Conservation (phyloP, 2,888 invertebrate species). For the Mongoloraphidia duomilia region DNA sequence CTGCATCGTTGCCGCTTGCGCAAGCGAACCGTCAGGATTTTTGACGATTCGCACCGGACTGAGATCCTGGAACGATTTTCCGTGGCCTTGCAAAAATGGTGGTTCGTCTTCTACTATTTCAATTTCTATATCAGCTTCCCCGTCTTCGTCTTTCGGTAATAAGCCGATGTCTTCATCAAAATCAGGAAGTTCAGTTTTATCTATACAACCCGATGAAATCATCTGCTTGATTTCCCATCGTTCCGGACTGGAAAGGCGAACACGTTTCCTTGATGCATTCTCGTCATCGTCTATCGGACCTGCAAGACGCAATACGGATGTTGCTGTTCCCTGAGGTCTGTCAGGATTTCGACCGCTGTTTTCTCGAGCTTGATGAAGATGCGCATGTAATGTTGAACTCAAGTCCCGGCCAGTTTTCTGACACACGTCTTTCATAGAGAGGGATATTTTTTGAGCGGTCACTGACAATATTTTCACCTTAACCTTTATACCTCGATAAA, state of each 20-base stretch:
- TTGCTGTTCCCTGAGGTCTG: slow-evolving; percentile 54
- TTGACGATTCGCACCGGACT: slow-evolving; percentile 93
- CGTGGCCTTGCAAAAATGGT: slow-evolving; percentile 86
- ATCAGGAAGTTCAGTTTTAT: slow-evolving; percentile 88
- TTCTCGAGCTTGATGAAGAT: slow-evolving; percentile 44
- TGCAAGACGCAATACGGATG: slow-evolving; percentile 28
- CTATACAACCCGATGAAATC: slow-evolving; percentile 83
- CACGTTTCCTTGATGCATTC: slow-evolving; percentile 65
- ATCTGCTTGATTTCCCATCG: slow-evolving; percentile 97
- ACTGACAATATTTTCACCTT: slow-evolving; percentile 82
- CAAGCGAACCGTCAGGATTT: slow-evolving; percentile 97
- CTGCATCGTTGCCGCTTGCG: slow-evolving; percentile 99
- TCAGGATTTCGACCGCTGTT: slow-evolving; percentile 82
- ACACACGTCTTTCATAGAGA: slow-evolving; percentile 97
- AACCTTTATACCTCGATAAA: slow-evolving; percentile 75
- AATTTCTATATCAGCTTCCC: slow-evolving; percentile 95
- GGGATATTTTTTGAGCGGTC: slow-evolving; percentile 87
- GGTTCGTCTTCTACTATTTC: slow-evolving; percentile 98
- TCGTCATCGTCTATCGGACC: slow-evolving; percentile 55
- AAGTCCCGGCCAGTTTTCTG: slow-evolving; percentile 89
- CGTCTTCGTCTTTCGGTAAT: slow-evolving; percentile 79
- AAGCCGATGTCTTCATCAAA: slow-evolving; percentile 94
- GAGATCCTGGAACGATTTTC: slow-evolving; percentile 77
- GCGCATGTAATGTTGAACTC: slow-evolving; percentile 66
- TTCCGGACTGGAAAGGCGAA: slow-evolving; percentile 90